A percentile compares a stretch with the other conserved stretches of the same genome.
phyloP scores from a whole-genome alignment of 2,888 invertebrate species.

The Nysson spinosus region DNA sequence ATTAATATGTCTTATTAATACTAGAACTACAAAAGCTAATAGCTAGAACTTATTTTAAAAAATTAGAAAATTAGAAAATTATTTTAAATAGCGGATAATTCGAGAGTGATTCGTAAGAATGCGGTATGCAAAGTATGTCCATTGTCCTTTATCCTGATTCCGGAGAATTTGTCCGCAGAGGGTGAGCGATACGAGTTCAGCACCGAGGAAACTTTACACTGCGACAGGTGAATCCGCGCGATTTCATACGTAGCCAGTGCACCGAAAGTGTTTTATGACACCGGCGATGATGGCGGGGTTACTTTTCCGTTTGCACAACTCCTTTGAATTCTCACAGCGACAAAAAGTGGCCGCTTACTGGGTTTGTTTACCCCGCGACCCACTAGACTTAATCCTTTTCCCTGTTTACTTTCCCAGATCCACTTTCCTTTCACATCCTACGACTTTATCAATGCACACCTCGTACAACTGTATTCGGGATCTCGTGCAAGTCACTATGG shows the following conservation, averaged over 20 bases:
- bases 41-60: too few relatives aligned
- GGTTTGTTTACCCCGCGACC: constrained; percentile 46
- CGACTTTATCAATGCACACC: too few relatives aligned
- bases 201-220: constrained; percentile 21
- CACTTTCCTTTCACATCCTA: constrained; percentile 49
- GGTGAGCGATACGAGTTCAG: neutral
- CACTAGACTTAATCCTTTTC: constrained; percentile 57
- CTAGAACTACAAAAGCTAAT: too few relatives aligned
- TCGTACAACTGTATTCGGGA: too few relatives aligned
- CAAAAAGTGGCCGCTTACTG: constrained; percentile 24
- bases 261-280: constrained; percentile 23
- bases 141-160: neutral
- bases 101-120: too few relatives aligned
- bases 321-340: constrained; percentile 41
- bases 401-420: constrained; percentile 63
- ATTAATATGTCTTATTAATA: too few relatives aligned
- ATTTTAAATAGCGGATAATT: too few relatives aligned
- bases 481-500: too few relatives aligned
- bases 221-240: constrained; percentile 42
- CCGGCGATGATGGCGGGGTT: neutral
- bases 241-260: constrained; percentile 11
- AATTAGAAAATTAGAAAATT: too few relatives aligned
- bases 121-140: neutral
- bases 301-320: constrained; percentile 35
- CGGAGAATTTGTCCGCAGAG: neutral